Conservation (phyloP, 2,797 vertebrate species). For the Macroramphosus scolopax region DNA sequence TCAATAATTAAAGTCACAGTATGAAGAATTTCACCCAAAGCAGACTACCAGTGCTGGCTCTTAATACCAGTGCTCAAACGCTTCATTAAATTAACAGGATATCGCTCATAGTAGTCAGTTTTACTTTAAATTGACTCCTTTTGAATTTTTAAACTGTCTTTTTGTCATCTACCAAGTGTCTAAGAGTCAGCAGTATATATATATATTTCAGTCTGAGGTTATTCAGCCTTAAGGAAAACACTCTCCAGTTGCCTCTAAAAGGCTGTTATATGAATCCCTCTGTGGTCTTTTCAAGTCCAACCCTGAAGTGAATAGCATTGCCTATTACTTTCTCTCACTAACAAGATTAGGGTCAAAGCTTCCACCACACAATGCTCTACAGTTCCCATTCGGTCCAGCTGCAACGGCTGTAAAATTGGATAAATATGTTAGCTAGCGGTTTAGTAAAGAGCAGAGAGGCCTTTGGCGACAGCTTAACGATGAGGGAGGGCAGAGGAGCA, state of each 20-base stretch:
- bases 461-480: constrained; percentile 30
- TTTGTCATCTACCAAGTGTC: too few species aligned
- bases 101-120: too few species aligned
- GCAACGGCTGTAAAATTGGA: constrained; percentile 42
- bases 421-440: constrained; percentile 41
- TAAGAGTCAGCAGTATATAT: too few species aligned
- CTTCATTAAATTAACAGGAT: too few species aligned
- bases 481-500: constrained; percentile 36
- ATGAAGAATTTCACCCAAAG: too few species aligned
- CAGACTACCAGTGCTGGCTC: too few species aligned
- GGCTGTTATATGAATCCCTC: constrained; percentile 9
- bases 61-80: too few species aligned
- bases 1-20: too few species aligned
- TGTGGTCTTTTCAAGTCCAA: constrained; percentile 21
- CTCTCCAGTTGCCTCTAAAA: constrained; percentile 10
- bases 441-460: constrained; percentile 18
- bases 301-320: constrained; percentile 15
- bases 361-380: constrained; percentile 40
- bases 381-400: constrained; percentile 21
- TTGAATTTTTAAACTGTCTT: too few species aligned
- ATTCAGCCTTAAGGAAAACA: too few species aligned
- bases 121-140: too few species aligned
- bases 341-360: constrained; percentile 49
- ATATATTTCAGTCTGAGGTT: constrained; percentile 8
- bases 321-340: constrained; percentile 38